Evolutionary conservation across 2,888 invertebrate genomes (phyloP).

Genomic region (Drosophila neutralis): DNA sequence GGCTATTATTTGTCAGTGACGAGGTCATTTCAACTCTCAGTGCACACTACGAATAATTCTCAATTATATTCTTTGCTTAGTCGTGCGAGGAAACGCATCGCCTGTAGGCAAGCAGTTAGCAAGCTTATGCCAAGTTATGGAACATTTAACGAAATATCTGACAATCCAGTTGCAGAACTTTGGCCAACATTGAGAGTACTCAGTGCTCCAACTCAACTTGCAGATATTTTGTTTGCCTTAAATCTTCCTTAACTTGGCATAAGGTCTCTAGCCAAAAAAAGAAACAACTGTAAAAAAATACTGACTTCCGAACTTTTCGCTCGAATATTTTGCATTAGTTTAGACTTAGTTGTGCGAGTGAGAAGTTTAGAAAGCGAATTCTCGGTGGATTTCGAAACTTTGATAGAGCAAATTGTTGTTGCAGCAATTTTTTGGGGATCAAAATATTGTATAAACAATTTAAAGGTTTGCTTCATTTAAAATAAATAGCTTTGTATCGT

Average conservation of each 20-base stretch:
- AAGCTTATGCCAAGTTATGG: slow-evolving; percentile 47
- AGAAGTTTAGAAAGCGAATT: neutral
- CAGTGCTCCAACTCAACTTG: neutral
- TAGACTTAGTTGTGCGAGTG: neutral
- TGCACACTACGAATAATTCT: slow-evolving; percentile 31
- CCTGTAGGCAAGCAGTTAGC: slow-evolving; percentile 30
- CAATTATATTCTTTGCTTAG: slow-evolving; percentile 35
- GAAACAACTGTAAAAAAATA: neutral
- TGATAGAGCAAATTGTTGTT: too few relatives aligned
- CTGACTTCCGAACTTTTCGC: neutral
- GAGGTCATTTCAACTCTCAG: slow-evolving; percentile 47
- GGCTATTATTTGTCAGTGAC: slow-evolving; percentile 56
- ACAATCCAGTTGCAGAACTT: neutral
- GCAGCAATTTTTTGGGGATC: neutral
- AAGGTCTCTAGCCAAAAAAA: slow-evolving; percentile 22
- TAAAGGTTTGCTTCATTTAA: neutral
- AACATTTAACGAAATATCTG: slow-evolving; percentile 35
- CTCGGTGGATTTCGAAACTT: too few relatives aligned
- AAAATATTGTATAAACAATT: neutral
- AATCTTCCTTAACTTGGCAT: slow-evolving; percentile 40
- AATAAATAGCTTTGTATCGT: neutral
- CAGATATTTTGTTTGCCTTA: slow-evolving; percentile 19
- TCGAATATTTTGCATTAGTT: neutral
- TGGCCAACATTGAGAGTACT: neutral
- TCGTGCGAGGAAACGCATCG: slow-evolving; percentile 30